A percentile compares a stretch with the other conserved stretches of the same genome.
Evolutionary conservation across 2,113 vertebrate species (phyloP).

Genomic region (Sander lucioperca): DNA sequence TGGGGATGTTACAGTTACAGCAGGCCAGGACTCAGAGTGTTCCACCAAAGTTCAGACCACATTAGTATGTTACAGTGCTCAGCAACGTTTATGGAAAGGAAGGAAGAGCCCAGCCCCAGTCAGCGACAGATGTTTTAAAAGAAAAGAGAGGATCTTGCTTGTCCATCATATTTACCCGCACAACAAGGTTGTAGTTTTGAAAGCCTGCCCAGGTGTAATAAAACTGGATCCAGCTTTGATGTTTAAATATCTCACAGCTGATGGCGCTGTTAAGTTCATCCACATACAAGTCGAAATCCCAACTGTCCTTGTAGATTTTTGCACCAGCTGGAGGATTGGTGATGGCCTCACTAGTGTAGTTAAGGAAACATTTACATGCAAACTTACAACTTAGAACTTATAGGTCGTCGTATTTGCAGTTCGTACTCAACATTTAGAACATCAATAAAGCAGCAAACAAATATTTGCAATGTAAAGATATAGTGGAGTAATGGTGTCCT

Average conservation of each 20-base stretch:
- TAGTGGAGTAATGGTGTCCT: neutral
- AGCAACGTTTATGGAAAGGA: neutral
- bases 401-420: no score
- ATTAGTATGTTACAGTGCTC: neutral
- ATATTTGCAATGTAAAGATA: neutral
- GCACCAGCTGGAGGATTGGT: slow-evolving; percentile 72
- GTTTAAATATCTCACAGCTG: slow-evolving; percentile 81
- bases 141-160: neutral
- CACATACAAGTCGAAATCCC: slow-evolving; percentile 84
- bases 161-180: slow-evolving; percentile 78
- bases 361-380: slow-evolving; percentile 6
- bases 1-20: neutral
- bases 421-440: no score
- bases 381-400: neutral
- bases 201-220: slow-evolving; percentile 89
- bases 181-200: slow-evolving; percentile 85
- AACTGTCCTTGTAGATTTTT: slow-evolving; percentile 85
- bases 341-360: slow-evolving; percentile 74
- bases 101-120: neutral
- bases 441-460: no score
- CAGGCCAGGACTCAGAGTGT: neutral
- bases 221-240: slow-evolving; percentile 83
- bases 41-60: neutral
- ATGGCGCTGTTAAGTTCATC: slow-evolving; percentile 74
- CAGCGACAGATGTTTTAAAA: neutral